Evolutionary conservation across 2,797 vertebrate genomes (phyloP).

Genomic region (Rhincodon typus): DNA sequence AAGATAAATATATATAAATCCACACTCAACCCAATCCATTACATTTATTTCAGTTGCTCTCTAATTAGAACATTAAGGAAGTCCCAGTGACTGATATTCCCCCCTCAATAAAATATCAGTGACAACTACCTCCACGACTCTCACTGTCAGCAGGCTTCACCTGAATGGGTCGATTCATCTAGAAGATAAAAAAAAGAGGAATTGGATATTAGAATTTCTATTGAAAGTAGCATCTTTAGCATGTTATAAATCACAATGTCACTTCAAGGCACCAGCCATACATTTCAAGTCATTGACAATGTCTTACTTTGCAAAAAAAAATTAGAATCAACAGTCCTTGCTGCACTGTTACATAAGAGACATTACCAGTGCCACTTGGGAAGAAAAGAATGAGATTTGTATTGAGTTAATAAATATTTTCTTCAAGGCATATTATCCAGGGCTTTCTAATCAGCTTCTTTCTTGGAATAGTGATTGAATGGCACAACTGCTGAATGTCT

Average conservation of each 20-base stretch:
- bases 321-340: constrained; percentile 25
- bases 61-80: constrained; percentile 12
- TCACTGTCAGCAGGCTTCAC: constrained; percentile 98
- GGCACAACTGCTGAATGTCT: background rate
- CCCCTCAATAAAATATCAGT: constrained; percentile 18
- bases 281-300: constrained; percentile 11
- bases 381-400: constrained; percentile 7
- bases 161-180: constrained; percentile 99
- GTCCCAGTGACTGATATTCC: background rate
- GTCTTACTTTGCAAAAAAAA: constrained; percentile 29
- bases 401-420: constrained; percentile 27
- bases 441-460: constrained; percentile 20
- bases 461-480: background rate
- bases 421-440: background rate
- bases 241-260: constrained; percentile 23
- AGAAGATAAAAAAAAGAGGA: constrained; percentile 44
- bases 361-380: background rate
- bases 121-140: constrained; percentile 95
- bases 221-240: constrained; percentile 18
- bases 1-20: background rate
- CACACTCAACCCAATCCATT: background rate
- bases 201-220: constrained; percentile 28
- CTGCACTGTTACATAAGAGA: background rate
- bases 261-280: background rate
- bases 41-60: background rate